Evolutionary conservation across 2,888 invertebrate species (phyloP).

Genomic region (Calliscelio sp.): DNA sequence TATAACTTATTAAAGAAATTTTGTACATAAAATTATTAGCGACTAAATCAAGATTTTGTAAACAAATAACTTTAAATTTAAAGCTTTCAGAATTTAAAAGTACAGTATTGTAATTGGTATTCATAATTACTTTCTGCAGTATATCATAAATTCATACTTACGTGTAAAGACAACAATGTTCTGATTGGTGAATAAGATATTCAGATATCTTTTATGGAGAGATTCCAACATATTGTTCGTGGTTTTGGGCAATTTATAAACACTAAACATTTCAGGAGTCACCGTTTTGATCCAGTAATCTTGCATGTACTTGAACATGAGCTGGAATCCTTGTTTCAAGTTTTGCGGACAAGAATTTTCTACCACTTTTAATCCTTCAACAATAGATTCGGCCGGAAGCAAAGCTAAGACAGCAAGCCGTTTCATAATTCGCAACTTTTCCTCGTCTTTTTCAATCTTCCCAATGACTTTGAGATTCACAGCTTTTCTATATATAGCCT

Average conservation of each 20-base stretch:
- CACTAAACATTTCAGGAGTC: neutral
- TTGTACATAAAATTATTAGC: too few relatives aligned
- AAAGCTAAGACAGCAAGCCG: neutral
- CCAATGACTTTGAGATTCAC: too few relatives aligned
- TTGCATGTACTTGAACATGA: neutral
- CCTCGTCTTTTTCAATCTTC: neutral
- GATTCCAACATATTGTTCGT: constrained; percentile 2
- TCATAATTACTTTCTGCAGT: too few relatives aligned
- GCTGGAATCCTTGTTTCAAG: neutral
- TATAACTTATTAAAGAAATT: too few relatives aligned
- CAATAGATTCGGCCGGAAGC: neutral
- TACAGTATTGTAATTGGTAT: too few relatives aligned
- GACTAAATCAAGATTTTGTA: too few relatives aligned
- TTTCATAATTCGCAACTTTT: neutral
- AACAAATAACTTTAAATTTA: too few relatives aligned
- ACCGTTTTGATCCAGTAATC: neutral
- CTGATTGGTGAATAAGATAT: neutral
- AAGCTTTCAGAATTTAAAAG: too few relatives aligned
- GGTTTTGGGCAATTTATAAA: neutral
- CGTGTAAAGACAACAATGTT: neutral
- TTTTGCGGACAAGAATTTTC: neutral
- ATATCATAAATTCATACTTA: too few relatives aligned
- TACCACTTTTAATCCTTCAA: neutral
- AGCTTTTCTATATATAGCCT: neutral
- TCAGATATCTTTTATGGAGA: neutral